Evolutionary conservation across 2,888 invertebrate species (phyloP), one percentile per base, ranked within the genome.

Genomic region (Parnassius apollo): DNA sequence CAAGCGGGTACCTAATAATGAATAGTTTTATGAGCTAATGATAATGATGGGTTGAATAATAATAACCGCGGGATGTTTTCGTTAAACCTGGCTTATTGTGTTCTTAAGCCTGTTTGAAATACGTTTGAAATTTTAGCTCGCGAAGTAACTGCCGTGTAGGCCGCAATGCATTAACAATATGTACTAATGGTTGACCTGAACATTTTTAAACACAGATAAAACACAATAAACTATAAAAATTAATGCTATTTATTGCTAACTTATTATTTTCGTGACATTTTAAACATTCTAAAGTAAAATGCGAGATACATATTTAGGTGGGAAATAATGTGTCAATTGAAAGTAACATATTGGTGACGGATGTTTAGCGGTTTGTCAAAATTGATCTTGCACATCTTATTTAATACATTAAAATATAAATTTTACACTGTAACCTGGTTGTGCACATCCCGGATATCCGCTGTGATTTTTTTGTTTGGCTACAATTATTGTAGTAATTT

Each of bases 161-260:
- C 87, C 87, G 79, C 89, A 88, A 88, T 83, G 90, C 80, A 74
- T 75, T 85, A 84, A 88, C 85, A 83, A 85, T 84, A 84, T 85
- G 85, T 83, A 83, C 85, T 87, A 86, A 87, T 83, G 80, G 83
- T 84, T 86, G 85, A 86, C 84, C 72, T 73, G 66, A 75, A 72
- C 66, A 70, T 68, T 64, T 62, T 59, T 54, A 67, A 72, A 57
- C 53, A 57, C 53, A 59, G 65, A 46, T 68, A 71, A 69, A 69
- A 66, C 74, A 69, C 65, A 66, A 45, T 57, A 46, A 64, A 64
- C 46, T 64, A 42, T n/a, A 49, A 18, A 18, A 9, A 7, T 57
- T 57, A 35, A 42, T 44, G 49, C 53, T 35, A 22, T 57, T 50
- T 13, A 49, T 48, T 48, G 48, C 48, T n/a, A n/a, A 12, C n/a